Conservation (phyloP, 2,797 vertebrate species). For the Sebastes iracundus region DNA sequence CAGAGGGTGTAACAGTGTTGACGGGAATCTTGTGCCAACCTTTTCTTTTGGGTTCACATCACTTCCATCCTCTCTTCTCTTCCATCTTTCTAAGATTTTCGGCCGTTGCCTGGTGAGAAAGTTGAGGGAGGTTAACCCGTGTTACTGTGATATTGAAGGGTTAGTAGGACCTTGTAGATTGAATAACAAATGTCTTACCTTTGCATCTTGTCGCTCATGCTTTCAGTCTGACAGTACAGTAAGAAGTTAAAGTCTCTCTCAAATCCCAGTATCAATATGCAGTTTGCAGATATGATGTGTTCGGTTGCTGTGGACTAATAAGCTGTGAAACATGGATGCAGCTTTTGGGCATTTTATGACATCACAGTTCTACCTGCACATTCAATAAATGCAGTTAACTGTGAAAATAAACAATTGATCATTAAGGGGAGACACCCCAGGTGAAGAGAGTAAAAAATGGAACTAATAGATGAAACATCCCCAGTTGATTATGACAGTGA, state of each 20-base stretch:
- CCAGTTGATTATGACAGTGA: too few relatives aligned
- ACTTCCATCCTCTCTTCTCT: neutral
- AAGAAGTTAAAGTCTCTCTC: neutral
- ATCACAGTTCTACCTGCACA: neutral
- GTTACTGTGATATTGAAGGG: neutral
- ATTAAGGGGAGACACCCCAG: too few relatives aligned
- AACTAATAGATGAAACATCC: too few relatives aligned
- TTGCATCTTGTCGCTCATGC: neutral
- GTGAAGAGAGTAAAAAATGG: too few relatives aligned
- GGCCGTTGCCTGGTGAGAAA: neutral
- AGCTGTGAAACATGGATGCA: neutral
- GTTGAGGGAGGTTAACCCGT: neutral
- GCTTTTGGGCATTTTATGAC: neutral
- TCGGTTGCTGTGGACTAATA: neutral
- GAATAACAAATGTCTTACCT: neutral
- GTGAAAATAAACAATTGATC: too few relatives aligned
- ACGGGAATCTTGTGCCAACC: neutral
- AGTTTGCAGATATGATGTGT: neutral
- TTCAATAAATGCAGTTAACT: neutral
- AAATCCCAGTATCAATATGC: neutral
- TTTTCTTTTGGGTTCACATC: neutral
- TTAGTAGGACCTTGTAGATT: neutral
- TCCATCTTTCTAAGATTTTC: fast-evolving
- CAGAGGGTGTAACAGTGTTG: too few relatives aligned
- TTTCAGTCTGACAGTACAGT: neutral